phyloP scores from a whole-genome alignment of 2,797 vertebrate genomes.

The Simalia tracyae region DNA sequence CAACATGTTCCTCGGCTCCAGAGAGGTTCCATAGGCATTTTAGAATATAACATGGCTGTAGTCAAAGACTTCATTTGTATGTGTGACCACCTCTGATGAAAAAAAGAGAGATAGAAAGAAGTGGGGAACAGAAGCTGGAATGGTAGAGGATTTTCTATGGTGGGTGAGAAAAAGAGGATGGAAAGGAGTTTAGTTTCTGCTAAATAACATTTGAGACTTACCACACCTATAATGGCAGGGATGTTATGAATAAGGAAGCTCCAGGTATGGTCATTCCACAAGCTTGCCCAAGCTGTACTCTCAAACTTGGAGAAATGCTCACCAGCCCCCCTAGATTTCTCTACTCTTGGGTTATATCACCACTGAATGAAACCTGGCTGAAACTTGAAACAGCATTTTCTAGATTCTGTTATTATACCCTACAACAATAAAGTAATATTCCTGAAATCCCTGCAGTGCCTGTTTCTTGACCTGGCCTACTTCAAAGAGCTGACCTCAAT shows the following conservation, averaged over 20 bases:
- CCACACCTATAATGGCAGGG: not conserved
- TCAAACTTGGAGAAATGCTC: not conserved
- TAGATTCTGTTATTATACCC: not conserved
- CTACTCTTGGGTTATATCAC: not conserved
- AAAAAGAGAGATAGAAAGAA: no score
- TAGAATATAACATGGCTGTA: no score
- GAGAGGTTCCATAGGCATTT: no score
- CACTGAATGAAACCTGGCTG: not conserved
- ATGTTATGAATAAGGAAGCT: not conserved
- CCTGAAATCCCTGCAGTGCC: not conserved
- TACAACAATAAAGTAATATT: not conserved
- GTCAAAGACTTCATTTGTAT: no score
- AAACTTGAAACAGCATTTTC: not conserved
- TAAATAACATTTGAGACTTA: not conserved
- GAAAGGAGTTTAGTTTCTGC: not conserved
- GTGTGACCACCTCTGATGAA: no score
- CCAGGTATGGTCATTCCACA: not conserved
- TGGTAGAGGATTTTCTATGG: not conserved
- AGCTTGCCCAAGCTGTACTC: not conserved
- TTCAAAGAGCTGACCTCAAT: not conserved
- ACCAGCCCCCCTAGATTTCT: not conserved
- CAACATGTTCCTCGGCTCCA: no score
- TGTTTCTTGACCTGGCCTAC: not conserved
- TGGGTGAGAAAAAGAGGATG: not conserved
- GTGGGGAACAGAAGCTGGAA: not conserved